phyloP scores from a whole-genome alignment of 2,113 vertebrate species.

The Ptilorrhoa leucosticta region DNA sequence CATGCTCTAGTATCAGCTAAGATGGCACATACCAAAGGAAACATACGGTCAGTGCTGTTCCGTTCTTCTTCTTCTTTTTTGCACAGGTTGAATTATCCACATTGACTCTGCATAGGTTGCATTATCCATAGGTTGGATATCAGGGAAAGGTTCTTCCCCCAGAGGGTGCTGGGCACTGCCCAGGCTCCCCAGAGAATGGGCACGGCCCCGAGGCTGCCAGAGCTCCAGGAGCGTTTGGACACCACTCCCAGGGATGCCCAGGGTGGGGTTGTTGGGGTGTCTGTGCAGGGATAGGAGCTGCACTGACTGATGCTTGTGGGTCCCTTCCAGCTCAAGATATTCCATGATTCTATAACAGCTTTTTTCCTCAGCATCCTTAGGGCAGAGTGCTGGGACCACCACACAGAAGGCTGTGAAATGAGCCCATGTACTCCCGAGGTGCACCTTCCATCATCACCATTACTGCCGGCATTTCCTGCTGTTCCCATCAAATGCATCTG shows the following conservation, averaged over 20 bases:
- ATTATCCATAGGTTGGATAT: not conserved
- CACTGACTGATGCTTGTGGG: too few relatives aligned
- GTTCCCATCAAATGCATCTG: not conserved
- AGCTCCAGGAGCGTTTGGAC: rapidly evolving
- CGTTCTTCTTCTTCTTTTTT: not conserved
- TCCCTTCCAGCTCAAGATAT: too few relatives aligned
- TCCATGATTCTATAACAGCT: rapidly evolving
- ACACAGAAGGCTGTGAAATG: not conserved
- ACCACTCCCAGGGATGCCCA: rapidly evolving
- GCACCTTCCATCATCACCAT: not conserved
- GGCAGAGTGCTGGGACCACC: not conserved
- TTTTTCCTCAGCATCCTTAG: not conserved
- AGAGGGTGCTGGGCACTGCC: not conserved
- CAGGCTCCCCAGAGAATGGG: not conserved
- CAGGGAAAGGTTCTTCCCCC: not conserved
- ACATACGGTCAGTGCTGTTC: not conserved
- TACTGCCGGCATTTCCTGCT: not conserved
- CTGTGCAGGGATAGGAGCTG: not conserved
- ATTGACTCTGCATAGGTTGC: rapidly evolving
- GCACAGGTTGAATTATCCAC: not conserved
- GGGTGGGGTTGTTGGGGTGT: not conserved
- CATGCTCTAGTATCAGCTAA: not conserved
- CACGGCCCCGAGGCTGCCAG: rapidly evolving
- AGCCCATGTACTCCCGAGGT: not conserved
- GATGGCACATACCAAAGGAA: not conserved